These are phyloP conservation scores for Bathynomus jamesi DNA, from an alignment of 1,140 invertebrate species.

Conservation along the genomic window DNA sequence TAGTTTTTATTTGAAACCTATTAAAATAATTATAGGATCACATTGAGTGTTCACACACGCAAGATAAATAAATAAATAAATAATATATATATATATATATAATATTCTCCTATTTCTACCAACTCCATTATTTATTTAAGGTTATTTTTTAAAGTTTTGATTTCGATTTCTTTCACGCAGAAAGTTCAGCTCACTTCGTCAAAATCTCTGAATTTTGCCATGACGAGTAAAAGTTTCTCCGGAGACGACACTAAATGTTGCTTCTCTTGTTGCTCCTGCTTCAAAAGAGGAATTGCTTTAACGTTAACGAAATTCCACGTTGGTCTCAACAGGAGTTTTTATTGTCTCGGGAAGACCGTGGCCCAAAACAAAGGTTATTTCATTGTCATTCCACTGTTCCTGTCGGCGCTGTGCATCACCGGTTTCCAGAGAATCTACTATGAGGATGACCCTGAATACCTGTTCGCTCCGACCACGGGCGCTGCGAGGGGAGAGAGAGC, in stretches of 20 bases:
- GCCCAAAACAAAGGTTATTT: conserved; percentile 78
- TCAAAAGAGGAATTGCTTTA: conserved; percentile 19
- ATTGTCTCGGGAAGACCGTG: conserved; percentile 69
- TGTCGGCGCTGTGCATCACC: conserved; percentile 70
- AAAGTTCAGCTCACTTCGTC: too few species aligned
- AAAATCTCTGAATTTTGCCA: too few species aligned
- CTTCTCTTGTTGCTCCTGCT: background rate
- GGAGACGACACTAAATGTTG: background rate
- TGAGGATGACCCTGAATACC: conserved; percentile 85
- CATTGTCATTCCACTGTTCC: conserved; percentile 71
- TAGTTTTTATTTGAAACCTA: too few species aligned
- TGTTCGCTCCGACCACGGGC: conserved; percentile 80
- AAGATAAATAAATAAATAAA: too few species aligned
- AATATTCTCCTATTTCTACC: too few species aligned
- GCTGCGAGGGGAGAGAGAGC: conserved; percentile 61
- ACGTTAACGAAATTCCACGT: conserved; percentile 30
- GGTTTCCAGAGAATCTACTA: conserved; percentile 71
- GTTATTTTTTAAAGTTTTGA: too few species aligned
- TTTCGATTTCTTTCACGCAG: too few species aligned
- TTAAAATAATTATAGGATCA: too few species aligned
- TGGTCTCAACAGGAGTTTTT: conserved; percentile 65
- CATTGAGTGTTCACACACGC: too few species aligned
- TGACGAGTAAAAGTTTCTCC: too few species aligned
- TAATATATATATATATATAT: too few species aligned
- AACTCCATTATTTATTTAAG: too few species aligned